Percentiles rank a stretch among this genome's conserved stretches.
phyloP scores from a whole-genome alignment of 1,140 invertebrate genomes.

The Nautilus pompilius region DNA sequence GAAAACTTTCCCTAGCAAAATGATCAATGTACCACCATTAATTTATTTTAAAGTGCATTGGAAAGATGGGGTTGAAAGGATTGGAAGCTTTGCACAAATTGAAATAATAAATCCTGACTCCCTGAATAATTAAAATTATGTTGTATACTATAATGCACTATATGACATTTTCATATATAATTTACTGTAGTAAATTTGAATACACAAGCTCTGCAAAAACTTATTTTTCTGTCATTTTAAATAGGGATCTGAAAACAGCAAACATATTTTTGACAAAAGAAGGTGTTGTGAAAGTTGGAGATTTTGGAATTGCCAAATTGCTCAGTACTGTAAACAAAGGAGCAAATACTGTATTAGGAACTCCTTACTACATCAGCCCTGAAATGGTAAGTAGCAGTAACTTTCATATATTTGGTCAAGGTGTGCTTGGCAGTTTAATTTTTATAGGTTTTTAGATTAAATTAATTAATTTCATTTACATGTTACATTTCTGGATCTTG shows the following conservation, averaged over 20 bases:
- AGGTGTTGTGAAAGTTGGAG: constrained; percentile 67
- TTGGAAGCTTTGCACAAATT: no score
- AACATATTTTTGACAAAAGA: constrained; percentile 74
- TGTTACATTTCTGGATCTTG: no score
- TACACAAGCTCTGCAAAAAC: background rate
- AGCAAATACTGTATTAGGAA: constrained; percentile 75
- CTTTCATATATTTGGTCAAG: background rate
- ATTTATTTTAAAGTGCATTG: no score
- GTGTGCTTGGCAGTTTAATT: no score
- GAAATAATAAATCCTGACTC: no score
- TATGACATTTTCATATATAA: background rate
- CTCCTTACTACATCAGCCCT: constrained; percentile 78
- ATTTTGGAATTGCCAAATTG: constrained; percentile 80
- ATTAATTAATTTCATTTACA: no score
- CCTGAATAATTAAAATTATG: no score
- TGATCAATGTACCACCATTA: no score
- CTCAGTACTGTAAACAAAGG: constrained; percentile 66
- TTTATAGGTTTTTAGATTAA: no score
- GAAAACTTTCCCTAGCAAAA: no score
- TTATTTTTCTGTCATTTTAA: constrained; percentile 7
- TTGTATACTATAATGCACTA: no score
- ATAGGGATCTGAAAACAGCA: constrained; percentile 74
- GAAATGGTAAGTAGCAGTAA: constrained; percentile 66
- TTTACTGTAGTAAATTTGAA: background rate
- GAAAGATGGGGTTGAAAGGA: no score